These are phyloP conservation scores for Actinemys pallida DNA, from an alignment of 2,113 vertebrate genomes.

Conservation along the genomic window DNA sequence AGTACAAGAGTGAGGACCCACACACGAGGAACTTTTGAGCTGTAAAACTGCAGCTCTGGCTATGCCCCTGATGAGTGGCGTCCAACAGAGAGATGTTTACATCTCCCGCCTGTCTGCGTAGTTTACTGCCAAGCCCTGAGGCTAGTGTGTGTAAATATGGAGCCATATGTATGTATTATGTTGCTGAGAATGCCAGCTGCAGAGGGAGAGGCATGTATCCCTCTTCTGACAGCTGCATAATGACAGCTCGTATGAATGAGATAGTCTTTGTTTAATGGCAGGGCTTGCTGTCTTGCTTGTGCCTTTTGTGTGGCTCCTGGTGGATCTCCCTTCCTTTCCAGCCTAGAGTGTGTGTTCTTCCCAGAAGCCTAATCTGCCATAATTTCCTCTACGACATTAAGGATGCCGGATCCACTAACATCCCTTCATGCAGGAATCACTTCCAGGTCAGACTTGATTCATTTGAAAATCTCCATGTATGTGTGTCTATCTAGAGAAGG, in stretches of 20 bases:
- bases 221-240: slow-evolving; percentile 22
- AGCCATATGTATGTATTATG: neutral
- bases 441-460: neutral
- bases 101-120: neutral
- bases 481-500: neutral
- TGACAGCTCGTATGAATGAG: neutral
- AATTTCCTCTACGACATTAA: neutral
- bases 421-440: neutral
- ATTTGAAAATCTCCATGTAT: neutral
- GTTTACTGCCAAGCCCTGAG: neutral
- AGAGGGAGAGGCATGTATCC: neutral
- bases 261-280: neutral
- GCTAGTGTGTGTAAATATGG: neutral
- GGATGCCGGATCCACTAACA: neutral
- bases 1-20: neutral
- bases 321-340: neutral
- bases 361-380: neutral
- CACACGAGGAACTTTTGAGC: neutral
- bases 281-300: neutral
- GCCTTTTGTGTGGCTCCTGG: neutral
- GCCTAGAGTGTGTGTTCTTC: neutral
- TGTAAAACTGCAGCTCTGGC: neutral
- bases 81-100: fast-evolving
- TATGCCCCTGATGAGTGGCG: fast-evolving
- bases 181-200: neutral